These are phyloP conservation scores for Drosophila subobscura DNA, from an alignment of 1,140 invertebrate genomes.

Conservation along the genomic window DNA sequence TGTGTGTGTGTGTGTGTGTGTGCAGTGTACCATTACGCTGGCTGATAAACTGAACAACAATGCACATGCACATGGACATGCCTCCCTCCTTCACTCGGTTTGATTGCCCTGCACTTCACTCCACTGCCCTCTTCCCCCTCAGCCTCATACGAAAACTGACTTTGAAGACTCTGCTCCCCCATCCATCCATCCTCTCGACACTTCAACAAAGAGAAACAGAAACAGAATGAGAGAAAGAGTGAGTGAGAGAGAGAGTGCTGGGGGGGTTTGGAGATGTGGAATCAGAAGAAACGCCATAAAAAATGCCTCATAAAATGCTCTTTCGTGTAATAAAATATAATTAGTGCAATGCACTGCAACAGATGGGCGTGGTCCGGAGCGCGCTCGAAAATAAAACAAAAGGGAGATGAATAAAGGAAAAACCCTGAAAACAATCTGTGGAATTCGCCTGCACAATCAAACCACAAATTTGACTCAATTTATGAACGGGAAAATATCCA, in stretches of 20 bases:
- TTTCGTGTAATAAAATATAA: conserved; percentile 65
- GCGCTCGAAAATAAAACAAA: neutral
- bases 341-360: conserved; percentile 54
- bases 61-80: conserved; percentile 10
- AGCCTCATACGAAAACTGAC: too few species aligned
- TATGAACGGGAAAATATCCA: too few species aligned
- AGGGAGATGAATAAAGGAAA: neutral
- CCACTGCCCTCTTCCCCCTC: neutral
- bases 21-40: conserved; percentile 64
- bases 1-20: conserved; percentile 23
- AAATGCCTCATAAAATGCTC: conserved; percentile 53
- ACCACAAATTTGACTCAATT: too few species aligned
- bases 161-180: conserved; percentile 6
- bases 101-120: conserved; percentile 32
- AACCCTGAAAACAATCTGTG: conserved; percentile 1
- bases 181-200: conserved; percentile 2
- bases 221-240: too few species aligned
- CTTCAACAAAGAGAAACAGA: conserved; percentile 2
- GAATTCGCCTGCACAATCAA: neutral
- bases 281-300: conserved; percentile 42
- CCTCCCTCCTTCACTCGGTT: neutral
- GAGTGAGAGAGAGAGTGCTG: neutral
- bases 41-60: conserved; percentile 63
- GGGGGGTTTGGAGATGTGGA: neutral
- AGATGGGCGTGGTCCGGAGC: conserved; percentile 19